Conservation (phyloP, 2,888 invertebrate species). For the Galerucella nymphaeae region DNA sequence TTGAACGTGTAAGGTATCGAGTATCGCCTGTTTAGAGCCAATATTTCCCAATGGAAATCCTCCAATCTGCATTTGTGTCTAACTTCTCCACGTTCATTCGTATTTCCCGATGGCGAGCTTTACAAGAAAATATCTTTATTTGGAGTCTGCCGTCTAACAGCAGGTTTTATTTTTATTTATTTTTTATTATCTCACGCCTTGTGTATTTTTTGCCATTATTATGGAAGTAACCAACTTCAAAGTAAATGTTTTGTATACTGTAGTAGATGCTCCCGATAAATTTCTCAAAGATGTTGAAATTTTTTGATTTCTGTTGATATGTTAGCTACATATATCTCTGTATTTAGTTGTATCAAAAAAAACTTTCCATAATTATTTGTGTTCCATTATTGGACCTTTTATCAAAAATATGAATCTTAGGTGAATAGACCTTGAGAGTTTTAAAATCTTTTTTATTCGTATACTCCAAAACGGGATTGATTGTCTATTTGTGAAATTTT, state of each 20-base stretch:
- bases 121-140: constrained; percentile 31
- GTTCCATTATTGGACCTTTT: too few relatives aligned
- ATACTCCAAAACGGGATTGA: too few relatives aligned
- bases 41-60: constrained; percentile 57
- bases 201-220: constrained; percentile 1
- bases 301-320: too few relatives aligned
- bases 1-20: constrained; percentile 36
- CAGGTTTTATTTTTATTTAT: constrained; percentile 1
- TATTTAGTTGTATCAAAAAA: too few relatives aligned
- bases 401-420: too few relatives aligned
- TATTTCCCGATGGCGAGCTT: constrained; percentile 55
- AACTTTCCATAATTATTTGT: too few relatives aligned
- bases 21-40: constrained; percentile 47
- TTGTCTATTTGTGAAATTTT: too few relatives aligned
- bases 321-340: too few relatives aligned
- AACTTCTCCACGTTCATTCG: constrained; percentile 59
- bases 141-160: not conserved
- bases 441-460: too few relatives aligned
- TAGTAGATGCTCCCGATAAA: not conserved
- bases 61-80: constrained; percentile 57
- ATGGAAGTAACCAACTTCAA: not conserved
- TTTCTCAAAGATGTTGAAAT: too few relatives aligned
- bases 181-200: not conserved
- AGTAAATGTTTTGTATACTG: not conserved
- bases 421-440: too few relatives aligned